Evolutionary conservation across 2,113 vertebrate species (phyloP), one percentile per base, ranked within the genome.

Genomic region (Psammodynastes pulverulentus): DNA sequence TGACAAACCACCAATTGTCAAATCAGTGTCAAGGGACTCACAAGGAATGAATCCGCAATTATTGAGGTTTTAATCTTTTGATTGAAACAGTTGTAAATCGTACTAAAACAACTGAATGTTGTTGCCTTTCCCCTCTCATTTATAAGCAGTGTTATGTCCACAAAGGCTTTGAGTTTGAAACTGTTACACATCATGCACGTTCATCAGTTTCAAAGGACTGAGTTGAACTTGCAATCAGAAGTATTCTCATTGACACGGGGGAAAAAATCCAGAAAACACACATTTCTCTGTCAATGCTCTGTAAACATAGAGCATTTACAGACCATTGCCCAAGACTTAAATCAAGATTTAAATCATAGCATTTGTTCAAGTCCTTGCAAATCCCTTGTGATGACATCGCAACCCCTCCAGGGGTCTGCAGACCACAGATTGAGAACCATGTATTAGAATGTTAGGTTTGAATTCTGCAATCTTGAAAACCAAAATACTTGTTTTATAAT

Each of bases 391-490:
- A 34, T 67, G 29, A 67, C 5, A 67, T n/a, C 2, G 2, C 29
- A 67, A n/a, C 10, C 26, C 10, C 9, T 10, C 4, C 58, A 62
- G 58, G 1, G 26, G 4, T 13, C 58, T 3, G 12, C 0, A 0
- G 26, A 62, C 58, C 58, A 62, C 10, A 62, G 10, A 26, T 13
- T 62, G 58, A 62, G 58, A 62, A n/a, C 29, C 26, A n/a, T 62
- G 10, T 62, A 29, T 62, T 72, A 72, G n/a, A 72, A 34, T 0
- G 1, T 34, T 72, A 15, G n/a, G 13, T 72, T n/a, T 34, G 62
- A 72, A 72, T 72, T 72, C n/a, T 72, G 62, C 62, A n/a, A 72
- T 13, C n/a, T 13, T 17, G n/a, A 34, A 34, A 72, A 34, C 62
- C 62, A 17, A 72, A 72, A 72, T 34, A 6, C n/a, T 34, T 72